Conservation (phyloP, 2,888 invertebrate genomes). For the Pollenia angustigena region DNA sequence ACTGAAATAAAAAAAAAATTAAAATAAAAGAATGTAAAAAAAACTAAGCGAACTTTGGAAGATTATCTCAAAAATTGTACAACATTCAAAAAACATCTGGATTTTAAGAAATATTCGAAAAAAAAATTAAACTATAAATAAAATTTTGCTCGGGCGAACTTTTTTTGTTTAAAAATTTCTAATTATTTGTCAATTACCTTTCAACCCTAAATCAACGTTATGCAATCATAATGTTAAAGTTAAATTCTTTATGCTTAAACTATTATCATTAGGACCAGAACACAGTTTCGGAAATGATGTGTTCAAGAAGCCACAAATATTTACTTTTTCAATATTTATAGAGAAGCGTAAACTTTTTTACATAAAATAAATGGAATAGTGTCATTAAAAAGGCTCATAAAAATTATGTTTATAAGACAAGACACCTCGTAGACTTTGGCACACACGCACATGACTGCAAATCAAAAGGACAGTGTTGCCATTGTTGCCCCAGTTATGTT, state of each 20-base stretch:
- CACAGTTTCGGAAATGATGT: slow-evolving; percentile 17
- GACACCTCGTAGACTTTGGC: slow-evolving; percentile 42
- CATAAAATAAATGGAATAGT: slow-evolving; percentile 10
- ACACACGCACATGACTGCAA: slow-evolving; percentile 50
- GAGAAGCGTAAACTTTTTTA: too few relatives aligned
- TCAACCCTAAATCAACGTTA: too few relatives aligned
- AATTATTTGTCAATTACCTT: background rate
- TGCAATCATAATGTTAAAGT: background rate
- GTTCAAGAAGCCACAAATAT: slow-evolving; percentile 45
- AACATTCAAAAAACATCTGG: slow-evolving; percentile 33
- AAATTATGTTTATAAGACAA: slow-evolving; percentile 50
- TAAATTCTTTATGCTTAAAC: slow-evolving; percentile 13
- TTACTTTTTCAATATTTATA: slow-evolving; percentile 33
- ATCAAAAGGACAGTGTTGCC: slow-evolving; percentile 51
- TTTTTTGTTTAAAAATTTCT: background rate
- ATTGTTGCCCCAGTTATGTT: too few relatives aligned
- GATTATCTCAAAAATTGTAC: background rate
- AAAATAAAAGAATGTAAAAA: slow-evolving; percentile 6
- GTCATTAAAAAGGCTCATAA: slow-evolving; percentile 33
- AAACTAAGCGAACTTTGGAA: background rate
- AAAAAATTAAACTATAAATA: too few relatives aligned
- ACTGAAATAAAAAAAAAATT: slow-evolving; percentile 2
- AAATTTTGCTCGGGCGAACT: too few relatives aligned
- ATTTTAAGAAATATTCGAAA: too few relatives aligned
- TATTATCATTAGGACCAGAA: background rate